These are phyloP conservation scores for Eurytemora carolleeae DNA, from an alignment of 1,140 invertebrate species.

Conservation along the genomic window DNA sequence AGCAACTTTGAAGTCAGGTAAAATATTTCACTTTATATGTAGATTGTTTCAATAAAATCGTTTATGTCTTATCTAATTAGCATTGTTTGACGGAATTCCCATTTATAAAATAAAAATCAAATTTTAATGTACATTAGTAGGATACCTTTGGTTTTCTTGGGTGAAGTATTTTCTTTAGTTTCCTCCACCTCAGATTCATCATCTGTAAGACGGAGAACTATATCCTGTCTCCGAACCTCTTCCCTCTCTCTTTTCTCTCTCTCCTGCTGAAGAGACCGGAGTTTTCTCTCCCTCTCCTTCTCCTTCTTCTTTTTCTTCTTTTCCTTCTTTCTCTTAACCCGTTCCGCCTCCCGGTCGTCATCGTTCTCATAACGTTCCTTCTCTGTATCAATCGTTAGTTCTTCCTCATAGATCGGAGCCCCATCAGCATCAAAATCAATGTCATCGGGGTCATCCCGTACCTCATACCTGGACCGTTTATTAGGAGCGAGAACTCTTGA, in stretches of 20 bases:
- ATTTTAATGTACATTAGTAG: too few relatives aligned
- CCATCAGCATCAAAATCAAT: background rate
- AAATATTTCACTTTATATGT: too few relatives aligned
- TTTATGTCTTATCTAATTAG: too few relatives aligned
- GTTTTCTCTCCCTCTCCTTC: too few relatives aligned
- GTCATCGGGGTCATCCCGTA: background rate
- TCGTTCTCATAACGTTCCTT: background rate
- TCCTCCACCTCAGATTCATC: background rate
- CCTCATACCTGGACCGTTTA: conserved; percentile 1
- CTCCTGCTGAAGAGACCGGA: too few relatives aligned
- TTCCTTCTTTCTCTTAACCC: background rate
- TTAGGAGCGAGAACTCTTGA: conserved; percentile 6
- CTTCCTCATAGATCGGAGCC: background rate
- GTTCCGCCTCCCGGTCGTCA: background rate
- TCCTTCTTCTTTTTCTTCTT: background rate
- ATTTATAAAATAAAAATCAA: too few relatives aligned
- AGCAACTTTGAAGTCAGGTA: too few relatives aligned
- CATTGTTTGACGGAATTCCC: too few relatives aligned
- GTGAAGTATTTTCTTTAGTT: background rate
- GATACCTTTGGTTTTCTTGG: background rate
- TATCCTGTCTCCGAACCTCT: background rate
- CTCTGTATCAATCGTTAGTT: background rate
- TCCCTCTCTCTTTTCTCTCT: background rate
- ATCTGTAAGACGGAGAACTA: background rate
- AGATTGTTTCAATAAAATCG: too few relatives aligned